These are phyloP conservation scores for Phoebastria nigripes DNA, from an alignment of 2,797 vertebrate genomes.

Conservation along the genomic window DNA sequence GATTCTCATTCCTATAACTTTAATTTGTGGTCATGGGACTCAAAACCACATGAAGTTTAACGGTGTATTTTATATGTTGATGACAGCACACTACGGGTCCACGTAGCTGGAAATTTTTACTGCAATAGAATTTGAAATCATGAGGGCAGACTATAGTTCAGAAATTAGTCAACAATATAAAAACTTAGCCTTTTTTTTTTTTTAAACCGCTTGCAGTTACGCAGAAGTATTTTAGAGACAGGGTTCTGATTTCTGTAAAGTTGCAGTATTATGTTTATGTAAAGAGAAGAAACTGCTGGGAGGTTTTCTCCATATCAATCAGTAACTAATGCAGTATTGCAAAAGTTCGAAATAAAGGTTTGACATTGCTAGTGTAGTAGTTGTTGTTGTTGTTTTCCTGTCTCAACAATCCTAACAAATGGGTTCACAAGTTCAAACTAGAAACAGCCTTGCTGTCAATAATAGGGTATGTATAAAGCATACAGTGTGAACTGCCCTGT, in stretches of 20 bases:
- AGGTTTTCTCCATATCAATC: not conserved
- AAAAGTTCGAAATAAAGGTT: not conserved
- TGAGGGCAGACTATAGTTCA: not conserved
- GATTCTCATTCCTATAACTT: not conserved
- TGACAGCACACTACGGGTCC: not conserved
- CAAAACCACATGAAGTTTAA: not conserved
- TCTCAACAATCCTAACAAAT: not conserved
- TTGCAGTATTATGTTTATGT: not conserved
- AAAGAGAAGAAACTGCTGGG: not conserved
- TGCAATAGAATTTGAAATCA: not conserved
- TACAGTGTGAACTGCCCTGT: not conserved
- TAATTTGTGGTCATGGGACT: not conserved
- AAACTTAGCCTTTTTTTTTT: not conserved
- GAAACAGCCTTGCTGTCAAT: not conserved
- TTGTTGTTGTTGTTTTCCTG: not conserved
- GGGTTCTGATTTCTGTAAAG: not conserved
- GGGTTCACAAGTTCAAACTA: not conserved
- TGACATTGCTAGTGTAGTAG: not conserved
- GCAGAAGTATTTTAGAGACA: not conserved
- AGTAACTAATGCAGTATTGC: not conserved
- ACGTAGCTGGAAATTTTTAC: not conserved
- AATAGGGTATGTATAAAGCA: accelerated
- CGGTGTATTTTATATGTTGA: not conserved
- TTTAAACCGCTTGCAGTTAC: not conserved
- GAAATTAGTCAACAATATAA: not conserved